phyloP scores from a whole-genome alignment of 2,113 vertebrate species.

The Lophochroa leadbeateri region DNA sequence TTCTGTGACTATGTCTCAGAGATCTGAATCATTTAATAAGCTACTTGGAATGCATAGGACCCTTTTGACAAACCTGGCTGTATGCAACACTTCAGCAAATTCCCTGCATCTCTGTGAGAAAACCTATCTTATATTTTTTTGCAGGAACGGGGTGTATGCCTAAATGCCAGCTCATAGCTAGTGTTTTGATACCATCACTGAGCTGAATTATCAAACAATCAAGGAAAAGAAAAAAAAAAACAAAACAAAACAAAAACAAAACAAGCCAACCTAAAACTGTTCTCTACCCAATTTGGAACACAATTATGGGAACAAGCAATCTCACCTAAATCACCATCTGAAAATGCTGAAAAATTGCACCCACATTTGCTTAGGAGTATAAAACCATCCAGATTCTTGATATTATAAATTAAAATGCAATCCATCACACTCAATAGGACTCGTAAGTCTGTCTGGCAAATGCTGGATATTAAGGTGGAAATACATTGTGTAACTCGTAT shows the following conservation, averaged over 20 bases:
- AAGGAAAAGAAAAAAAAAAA: neutral
- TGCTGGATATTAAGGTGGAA: neutral
- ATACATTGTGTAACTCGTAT: neutral
- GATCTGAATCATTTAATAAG: neutral
- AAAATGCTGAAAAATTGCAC: neutral
- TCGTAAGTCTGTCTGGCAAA: neutral
- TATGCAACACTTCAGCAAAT: neutral
- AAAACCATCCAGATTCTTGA: neutral
- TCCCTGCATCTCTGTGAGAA: neutral
- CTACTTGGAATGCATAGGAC: neutral
- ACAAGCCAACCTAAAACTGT: neutral
- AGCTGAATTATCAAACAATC: neutral
- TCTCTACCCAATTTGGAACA: neutral
- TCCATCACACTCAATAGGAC: neutral
- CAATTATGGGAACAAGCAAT: neutral
- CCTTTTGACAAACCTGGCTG: neutral
- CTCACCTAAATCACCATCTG: neutral
- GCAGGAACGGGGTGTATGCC: neutral
- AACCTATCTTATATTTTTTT: neutral
- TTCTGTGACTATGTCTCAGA: neutral
- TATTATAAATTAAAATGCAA: neutral
- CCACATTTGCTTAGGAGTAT: neutral
- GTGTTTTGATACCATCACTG: neutral
- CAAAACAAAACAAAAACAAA: neutral
- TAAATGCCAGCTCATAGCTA: neutral